Evolutionary conservation across 2,113 vertebrate species (phyloP).

Genomic region (Arenaria interpres): DNA sequence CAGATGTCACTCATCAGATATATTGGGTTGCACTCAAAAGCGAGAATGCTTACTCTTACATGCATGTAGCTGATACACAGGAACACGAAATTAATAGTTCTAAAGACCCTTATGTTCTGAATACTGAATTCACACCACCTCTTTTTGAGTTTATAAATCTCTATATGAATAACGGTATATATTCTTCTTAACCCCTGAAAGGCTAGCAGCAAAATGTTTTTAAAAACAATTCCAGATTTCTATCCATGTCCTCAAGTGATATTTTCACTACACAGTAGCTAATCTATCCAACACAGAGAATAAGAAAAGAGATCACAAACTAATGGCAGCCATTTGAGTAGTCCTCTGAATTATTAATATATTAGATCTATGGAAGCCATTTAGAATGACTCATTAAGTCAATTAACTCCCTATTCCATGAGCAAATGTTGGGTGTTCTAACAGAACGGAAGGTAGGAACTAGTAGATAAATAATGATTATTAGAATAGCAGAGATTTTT

Average conservation of each 20-base stretch:
- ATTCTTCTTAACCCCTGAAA: not conserved
- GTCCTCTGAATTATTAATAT: conserved; percentile 37
- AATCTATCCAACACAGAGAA: not conserved
- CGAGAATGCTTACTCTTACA: not conserved
- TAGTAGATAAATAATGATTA: conserved; percentile 5
- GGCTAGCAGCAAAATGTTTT: not conserved
- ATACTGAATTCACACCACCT: no score
- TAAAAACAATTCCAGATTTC: not conserved
- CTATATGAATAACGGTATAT: not conserved
- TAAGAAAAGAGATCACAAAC: not conserved
- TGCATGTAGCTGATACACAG: not conserved
- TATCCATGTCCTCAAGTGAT: not conserved
- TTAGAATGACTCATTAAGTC: conserved; percentile 13
- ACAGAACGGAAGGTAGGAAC: not conserved
- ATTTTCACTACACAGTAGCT: not conserved
- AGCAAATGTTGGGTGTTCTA: not conserved
- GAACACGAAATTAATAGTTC: not conserved
- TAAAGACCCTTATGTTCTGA: not conserved
- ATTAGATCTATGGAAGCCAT: conserved; percentile 12
- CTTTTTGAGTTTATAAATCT: not conserved
- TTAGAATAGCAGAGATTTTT: not conserved
- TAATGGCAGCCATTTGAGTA: not conserved
- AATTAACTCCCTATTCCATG: not conserved
- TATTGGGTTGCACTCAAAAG: rapidly evolving
- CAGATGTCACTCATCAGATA: not conserved